Evolutionary conservation across 2,113 vertebrate genomes (phyloP).

Genomic region (Pristiophorus japonicus): DNA sequence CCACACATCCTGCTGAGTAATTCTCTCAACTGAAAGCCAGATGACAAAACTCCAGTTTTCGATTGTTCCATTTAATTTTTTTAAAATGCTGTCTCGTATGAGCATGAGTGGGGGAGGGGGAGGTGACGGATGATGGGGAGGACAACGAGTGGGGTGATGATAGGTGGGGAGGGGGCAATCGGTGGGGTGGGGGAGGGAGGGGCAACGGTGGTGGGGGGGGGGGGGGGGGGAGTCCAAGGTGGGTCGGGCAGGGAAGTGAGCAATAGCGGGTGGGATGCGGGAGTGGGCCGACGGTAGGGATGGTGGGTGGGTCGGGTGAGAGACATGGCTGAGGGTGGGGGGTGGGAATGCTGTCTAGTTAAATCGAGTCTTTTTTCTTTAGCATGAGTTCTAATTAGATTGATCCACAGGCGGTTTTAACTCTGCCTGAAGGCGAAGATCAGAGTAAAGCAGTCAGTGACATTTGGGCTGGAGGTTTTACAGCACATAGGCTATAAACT

Average conservation of each 20-base stretch:
- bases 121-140: not conserved
- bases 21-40: too few species aligned
- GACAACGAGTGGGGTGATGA: not conserved
- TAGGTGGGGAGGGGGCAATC: too few species aligned
- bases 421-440: not conserved
- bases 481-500: not conserved
- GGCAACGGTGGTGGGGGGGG: not conserved
- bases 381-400: not conserved
- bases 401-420: not conserved
- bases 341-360: not conserved
- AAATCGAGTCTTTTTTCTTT: not conserved
- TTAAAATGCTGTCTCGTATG: too few species aligned
- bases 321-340: not conserved
- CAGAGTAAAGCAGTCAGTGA: not conserved
- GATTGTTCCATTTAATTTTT: too few species aligned
- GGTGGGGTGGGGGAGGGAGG: not conserved
- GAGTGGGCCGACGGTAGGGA: not conserved
- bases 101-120: too few species aligned
- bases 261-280: too few species aligned
- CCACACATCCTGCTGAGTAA: not conserved
- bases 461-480: not conserved
- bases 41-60: too few species aligned
- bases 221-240: too few species aligned
- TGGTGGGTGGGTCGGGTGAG: not conserved
- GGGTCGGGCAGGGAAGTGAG: not conserved